Evolutionary conservation across 2,888 invertebrate species (phyloP), one percentile per base, ranked within the genome.

Genomic region (Ornithoptera alexandrae): DNA sequence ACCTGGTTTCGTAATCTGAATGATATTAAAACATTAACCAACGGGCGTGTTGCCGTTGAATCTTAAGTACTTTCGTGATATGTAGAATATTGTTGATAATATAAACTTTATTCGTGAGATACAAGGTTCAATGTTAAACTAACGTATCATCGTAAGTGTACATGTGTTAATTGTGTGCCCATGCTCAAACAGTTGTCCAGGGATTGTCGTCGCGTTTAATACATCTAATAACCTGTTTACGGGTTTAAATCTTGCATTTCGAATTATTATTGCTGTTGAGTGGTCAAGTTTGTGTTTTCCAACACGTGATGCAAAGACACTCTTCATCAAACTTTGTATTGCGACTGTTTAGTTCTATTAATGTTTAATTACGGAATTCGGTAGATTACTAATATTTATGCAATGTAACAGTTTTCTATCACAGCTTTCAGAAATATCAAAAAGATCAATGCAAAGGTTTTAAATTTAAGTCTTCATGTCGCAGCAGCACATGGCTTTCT

Each of bases 1-100:
- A 30, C 62, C 42, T 53, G n/a, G 10, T 67, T 68, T 63, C 46
- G 67, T 58, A 57, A 62, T 58, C 30, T 56, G 6, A 60, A 36
- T 65, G 30, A 60, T 65, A 58, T 65, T 58, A 59, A 58, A 58
- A 65, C 20, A 17, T 24, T 46, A 62, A 62, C 62, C 62, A 62
- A 57, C 39, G 53, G 36, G 20, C 18, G 39, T 61, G 39, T 39
- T 61, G 61, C 36, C 20, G 53, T 30, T 64, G 63, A 63, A 63
- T 63, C 53, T 64, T 30, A 64, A 56, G 39, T 57, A 12, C 56
- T 64, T 17, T 61, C 30, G 36, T 57, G 36, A 39, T 57, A 57
- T 42, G 39, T 65, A 39, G 30, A 57, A 65, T 17, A 17, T n/a
- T 53, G 10, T 12, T n/a, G n/a, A n/a, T 39, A 10, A n/a, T 53